Conservation (phyloP, 1,140 invertebrate genomes). For the Heterodera schachtii region DNA sequence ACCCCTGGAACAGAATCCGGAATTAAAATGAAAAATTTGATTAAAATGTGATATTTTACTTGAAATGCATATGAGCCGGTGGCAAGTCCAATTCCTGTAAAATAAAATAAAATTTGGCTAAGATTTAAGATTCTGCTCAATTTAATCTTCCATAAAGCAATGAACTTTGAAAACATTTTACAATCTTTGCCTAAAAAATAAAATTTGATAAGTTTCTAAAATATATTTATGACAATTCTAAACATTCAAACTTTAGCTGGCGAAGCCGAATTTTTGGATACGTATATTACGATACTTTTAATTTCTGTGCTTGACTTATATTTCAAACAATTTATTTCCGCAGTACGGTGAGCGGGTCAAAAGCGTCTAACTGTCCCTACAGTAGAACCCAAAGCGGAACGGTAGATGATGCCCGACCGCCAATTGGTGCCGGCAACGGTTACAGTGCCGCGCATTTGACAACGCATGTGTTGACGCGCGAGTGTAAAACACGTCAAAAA, state of each 20-base stretch:
- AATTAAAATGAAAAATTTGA: neutral
- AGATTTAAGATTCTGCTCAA: neutral
- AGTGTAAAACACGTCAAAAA: slow-evolving; percentile 30
- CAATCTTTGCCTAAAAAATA: too few species aligned
- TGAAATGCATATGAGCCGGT: slow-evolving; percentile 34
- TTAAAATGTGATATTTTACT: slow-evolving; percentile 15
- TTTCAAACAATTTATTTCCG: too few species aligned
- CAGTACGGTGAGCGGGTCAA: slow-evolving; percentile 12
- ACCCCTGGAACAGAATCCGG: too few species aligned
- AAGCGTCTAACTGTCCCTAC: slow-evolving; percentile 24
- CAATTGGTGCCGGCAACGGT: neutral
- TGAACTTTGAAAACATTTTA: too few species aligned
- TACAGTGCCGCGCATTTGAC: slow-evolving; percentile 24
- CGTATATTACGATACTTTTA: too few species aligned
- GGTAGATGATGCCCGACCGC: slow-evolving; percentile 19
- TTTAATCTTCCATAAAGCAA: too few species aligned
- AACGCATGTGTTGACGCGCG: slow-evolving; percentile 26
- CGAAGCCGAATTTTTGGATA: too few species aligned
- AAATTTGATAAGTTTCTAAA: too few species aligned
- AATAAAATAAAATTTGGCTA: neutral
- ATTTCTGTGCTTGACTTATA: too few species aligned
- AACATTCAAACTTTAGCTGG: too few species aligned
- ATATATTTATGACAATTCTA: too few species aligned
- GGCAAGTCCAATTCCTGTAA: slow-evolving; percentile 33
- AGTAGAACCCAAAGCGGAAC: slow-evolving; percentile 32